Base-by-base conservation (phyloP, 2,888 invertebrate species). In the Coecobrya sp. region DNA sequence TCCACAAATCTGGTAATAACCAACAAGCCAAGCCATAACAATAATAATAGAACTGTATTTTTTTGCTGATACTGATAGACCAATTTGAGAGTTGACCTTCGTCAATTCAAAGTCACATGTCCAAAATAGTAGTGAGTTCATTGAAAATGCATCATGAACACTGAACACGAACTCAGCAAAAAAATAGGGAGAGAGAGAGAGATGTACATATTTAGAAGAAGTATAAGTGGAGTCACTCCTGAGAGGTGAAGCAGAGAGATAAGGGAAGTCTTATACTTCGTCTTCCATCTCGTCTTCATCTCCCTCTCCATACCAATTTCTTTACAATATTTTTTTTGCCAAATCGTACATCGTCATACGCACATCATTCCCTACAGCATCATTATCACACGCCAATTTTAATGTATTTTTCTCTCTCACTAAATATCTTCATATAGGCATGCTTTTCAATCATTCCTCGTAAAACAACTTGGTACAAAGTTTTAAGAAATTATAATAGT, bases 41-140 rank as follows among this genome's bases (percentile, higher is more conserved):
- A 30, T 49, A 76, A 45, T 70, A 22, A 55, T 27, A 81, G 27
- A 11, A 76, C 4, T 49, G 22, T 55, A 36, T 36, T 55, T 82
- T 62, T 82, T 36, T 22, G 59, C 25, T 19, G 62, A 55, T 55
- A 59, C 81, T 59, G 59, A 82, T 82, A 82, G 82, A 59, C 82
- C 62, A 25, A 82, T 62, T 82, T 82, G 59, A 82, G 73, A 68
- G 68, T 68, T 87, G 91, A 91, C 91, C 91, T 91, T 91, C 91
- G 86, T 82, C 91, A 82, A 55, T 86, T 91, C 91, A 91, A 91
- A 91, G 91, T 91, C 91, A 86, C 70, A 86, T 81, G 68, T 86
- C 91, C 91, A 91, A 86, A 91, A 91, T 81, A 22, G 91, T 86
- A 82, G 62, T 8, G 70, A 81, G 86, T 79, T 70, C 91, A 91